Base-by-base conservation (phyloP, 2,888 invertebrate species). In the Biston betularia region DNA sequence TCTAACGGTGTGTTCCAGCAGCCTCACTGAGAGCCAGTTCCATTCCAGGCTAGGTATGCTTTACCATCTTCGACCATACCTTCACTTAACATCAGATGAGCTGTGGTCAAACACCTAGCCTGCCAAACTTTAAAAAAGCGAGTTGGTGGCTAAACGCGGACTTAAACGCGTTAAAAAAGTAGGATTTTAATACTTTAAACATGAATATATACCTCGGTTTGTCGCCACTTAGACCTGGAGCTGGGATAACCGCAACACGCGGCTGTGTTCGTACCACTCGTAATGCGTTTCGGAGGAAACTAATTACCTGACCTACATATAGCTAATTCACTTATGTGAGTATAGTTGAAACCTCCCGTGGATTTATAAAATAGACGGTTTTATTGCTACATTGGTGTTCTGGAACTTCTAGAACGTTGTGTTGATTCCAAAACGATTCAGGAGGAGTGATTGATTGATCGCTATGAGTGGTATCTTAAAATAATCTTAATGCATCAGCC, bases 261-360 rank as follows among this genome's bases (percentile, higher is more conserved):
- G 49, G 38, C 15, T 48, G 52, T 15, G 34, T 50, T 24, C 40
- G 42, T 34, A 48, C 38, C 55, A 40, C 55, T 38, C 6, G 40
- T 60, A 65, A 55, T 52, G 62, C 46, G 52, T 62, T 61, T 56
- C 57, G 24, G 45, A 60, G 60, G 55, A 60, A 65, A 60, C 65
- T 60, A 66, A 66, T 66, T 61, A 61, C 55, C 50, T 53, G 40
- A 59, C 55, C 58, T 52, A 60, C 61, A 60, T 56, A 46, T 10
- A 46, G 61, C 48, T 65, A 60, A 65, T 61, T 65, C 49, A 60
- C 60, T 65, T 65, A 48, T 45, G 44, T 42, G 54, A 59, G 49
- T 33, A 34, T 38, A 35, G 24, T 60, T 60, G 33, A 44, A 60
- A 60, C 48, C 55, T 35, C 24, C 45, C 46, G 61, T 62, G 62